These are phyloP conservation scores for Drosophila ezoana DNA, from an alignment of 2,888 invertebrate species.

Conservation along the genomic window DNA sequence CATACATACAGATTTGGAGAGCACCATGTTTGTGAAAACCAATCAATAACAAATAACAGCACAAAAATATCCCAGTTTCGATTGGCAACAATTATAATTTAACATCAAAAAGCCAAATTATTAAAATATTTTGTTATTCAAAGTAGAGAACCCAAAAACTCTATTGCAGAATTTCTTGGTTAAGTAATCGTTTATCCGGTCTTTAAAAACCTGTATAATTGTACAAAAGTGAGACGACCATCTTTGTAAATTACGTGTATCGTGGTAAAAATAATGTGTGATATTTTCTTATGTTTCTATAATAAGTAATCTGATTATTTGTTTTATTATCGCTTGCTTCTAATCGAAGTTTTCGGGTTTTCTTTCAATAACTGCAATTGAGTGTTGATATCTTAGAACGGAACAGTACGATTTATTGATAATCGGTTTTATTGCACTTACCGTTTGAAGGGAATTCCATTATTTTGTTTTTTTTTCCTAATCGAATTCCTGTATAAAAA, in stretches of 20 bases:
- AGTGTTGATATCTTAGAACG: not conserved
- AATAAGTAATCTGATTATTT: not conserved
- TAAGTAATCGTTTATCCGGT: too few relatives aligned
- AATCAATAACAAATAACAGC: conserved; percentile 6
- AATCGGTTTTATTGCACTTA: conserved; percentile 2
- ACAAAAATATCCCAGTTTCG: not conserved
- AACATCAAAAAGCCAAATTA: too few relatives aligned
- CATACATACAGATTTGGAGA: not conserved
- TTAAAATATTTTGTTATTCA: too few relatives aligned
- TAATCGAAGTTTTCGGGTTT: not conserved
- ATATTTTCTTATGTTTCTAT: not conserved
- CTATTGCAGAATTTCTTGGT: too few relatives aligned
- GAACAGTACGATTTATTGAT: not conserved
- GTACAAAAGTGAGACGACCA: too few relatives aligned
- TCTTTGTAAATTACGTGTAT: too few relatives aligned
- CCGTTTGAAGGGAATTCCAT: not conserved
- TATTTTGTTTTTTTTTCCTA: not conserved
- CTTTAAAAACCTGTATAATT: too few relatives aligned
- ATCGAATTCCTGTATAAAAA: not conserved
- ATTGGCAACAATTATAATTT: conserved; percentile 7
- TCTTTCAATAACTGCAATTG: not conserved
- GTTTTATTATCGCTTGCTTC: not conserved
- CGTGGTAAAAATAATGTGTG: too few relatives aligned
- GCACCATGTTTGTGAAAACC: conserved; percentile 4
- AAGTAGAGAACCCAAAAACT: too few relatives aligned